Conservation (phyloP, 2,113 vertebrate species). For the Paradisaea rubra region DNA sequence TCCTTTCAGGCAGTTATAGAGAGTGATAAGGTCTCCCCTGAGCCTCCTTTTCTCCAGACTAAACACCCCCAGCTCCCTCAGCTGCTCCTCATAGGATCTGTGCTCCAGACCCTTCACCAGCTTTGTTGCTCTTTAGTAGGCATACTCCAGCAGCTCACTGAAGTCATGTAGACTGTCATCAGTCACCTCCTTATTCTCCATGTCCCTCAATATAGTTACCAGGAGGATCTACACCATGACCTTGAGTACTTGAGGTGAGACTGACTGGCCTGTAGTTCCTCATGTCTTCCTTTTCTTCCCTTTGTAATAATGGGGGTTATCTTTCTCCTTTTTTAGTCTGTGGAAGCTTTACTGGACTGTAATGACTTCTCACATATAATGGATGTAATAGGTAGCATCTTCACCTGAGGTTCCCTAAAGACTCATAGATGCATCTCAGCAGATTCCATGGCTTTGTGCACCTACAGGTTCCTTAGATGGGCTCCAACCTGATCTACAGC, state of each 20-base stretch:
- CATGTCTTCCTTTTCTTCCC: neutral
- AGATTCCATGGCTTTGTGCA: neutral
- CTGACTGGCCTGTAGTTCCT: neutral
- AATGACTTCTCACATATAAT: neutral
- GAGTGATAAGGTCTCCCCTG: neutral
- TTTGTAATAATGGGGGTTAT: neutral
- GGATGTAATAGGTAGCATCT: neutral
- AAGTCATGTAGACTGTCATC: neutral
- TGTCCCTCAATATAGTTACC: neutral
- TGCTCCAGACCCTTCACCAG: neutral
- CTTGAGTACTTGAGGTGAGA: neutral
- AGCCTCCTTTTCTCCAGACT: neutral
- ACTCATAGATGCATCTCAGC: accelerated
- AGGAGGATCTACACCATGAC: neutral
- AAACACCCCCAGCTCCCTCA: neutral
- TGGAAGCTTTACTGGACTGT: no score
- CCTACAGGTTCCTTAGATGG: neutral
- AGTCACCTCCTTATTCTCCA: neutral
- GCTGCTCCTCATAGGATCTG: neutral
- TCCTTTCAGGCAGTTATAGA: neutral
- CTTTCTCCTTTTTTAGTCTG: neutral
- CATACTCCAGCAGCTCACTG: neutral
- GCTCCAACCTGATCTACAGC: neutral
- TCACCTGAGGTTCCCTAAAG: neutral
- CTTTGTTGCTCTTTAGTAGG: neutral